Conservation (phyloP, 2,888 invertebrate genomes). For the Tetragonula carbonaria region DNA sequence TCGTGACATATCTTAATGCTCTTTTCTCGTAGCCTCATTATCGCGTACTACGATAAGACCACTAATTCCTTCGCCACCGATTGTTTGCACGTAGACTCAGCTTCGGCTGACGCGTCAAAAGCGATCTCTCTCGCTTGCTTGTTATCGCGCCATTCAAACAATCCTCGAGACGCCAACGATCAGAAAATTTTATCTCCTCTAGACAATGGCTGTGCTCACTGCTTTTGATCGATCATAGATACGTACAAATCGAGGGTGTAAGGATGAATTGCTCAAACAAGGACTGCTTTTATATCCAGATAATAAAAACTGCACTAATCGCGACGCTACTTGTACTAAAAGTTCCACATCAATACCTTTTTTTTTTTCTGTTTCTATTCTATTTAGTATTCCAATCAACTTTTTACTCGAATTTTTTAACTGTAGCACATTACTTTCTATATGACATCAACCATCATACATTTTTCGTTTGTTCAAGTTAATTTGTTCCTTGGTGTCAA, state of each 20-base stretch:
- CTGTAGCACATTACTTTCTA: too few species aligned
- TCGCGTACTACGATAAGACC: slow-evolving; percentile 13
- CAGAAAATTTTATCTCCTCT: background rate
- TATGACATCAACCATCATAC: too few species aligned
- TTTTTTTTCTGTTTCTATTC: too few species aligned
- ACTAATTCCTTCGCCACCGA: slow-evolving; percentile 24
- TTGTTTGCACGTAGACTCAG: slow-evolving; percentile 33
- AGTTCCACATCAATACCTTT: too few species aligned
- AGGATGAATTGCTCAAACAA: background rate
- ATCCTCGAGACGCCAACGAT: slow-evolving; percentile 13
- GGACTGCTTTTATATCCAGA: background rate
- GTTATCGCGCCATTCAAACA: slow-evolving; percentile 41
- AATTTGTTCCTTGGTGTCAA: too few species aligned
- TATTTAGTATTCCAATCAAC: too few species aligned
- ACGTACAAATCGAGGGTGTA: background rate
- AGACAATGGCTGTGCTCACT: too few species aligned
- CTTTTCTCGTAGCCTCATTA: background rate
- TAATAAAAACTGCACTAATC: background rate
- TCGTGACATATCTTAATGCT: background rate
- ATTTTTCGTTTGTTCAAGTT: too few species aligned
- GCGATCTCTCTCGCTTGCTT: slow-evolving; percentile 23
- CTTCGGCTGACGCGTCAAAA: slow-evolving; percentile 29
- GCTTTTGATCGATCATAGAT: background rate
- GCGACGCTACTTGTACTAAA: background rate
- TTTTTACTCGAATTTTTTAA: too few species aligned